Evolutionary conservation across 2,797 vertebrate genomes (phyloP), one percentile per base, ranked within the genome.

Genomic region (Sebastiscus tertius): DNA sequence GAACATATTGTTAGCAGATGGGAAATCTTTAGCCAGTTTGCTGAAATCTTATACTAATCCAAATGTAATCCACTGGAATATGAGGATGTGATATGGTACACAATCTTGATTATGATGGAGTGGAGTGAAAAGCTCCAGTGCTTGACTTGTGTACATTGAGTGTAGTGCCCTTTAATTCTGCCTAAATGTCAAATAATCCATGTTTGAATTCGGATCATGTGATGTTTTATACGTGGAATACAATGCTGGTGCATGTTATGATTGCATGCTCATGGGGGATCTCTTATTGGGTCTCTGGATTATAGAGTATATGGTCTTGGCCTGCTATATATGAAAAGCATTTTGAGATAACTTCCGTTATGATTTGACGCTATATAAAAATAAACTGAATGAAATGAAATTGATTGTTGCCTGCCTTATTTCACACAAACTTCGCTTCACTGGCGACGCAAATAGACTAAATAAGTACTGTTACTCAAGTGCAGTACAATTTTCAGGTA

Each of bases 1-100:
- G 22, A 34, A 46, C 36, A 81, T 71, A 22, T 75, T 69, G 6
- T 13, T 29, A 52, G 7, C 49, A 75, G 64, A 74, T 74, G 71
- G 42, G 26, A 5, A 27, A 56, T 49, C 1, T 56, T 61, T 7
- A 29, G 20, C 10, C 55, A 29, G 13, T 31, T 42, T 74, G 4
- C 5, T 9, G 11, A 36, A 58, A 49, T 60, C n/a, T 46, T 31
- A 26, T 12, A 33, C 13, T 52, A 60, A 75, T 75, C 60, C 20
- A 69, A 34, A 54, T 54, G 20, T 33, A 56, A 55, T 71, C 39
- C 66, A 33, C n/a, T 36, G 18, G 9, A 39, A 39, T 67, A 33
- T 46, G 6, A 8, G 11, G 33, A 64, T 56, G 39, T 20, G 31
- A 27, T 14, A 12, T 71, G 4, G 31, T 46, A 11, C 42, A 56